Conservation (phyloP, 2,888 invertebrate species). For the Saturnia japonica region DNA sequence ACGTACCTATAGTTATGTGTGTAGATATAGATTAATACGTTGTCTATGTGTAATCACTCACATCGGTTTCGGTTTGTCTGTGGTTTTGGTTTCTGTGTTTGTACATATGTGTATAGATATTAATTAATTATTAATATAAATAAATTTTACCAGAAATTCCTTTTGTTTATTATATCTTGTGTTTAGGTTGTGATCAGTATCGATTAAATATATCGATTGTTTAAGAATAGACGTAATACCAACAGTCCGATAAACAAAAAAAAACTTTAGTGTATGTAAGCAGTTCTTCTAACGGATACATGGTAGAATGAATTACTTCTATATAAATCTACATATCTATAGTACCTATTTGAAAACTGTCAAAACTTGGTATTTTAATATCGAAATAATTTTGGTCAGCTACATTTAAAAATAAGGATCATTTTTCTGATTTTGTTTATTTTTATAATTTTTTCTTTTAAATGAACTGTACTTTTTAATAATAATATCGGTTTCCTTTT, state of each 20-base stretch:
- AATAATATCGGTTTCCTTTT: neutral
- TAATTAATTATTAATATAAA: conserved; percentile 28
- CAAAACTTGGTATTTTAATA: neutral
- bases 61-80: conserved; percentile 40
- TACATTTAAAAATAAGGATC: neutral
- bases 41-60: conserved; percentile 50
- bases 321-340: too few relatives aligned
- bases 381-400: neutral
- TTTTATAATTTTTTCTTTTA: neutral
- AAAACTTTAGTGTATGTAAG: too few relatives aligned
- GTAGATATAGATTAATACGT: conserved; percentile 21
- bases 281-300: too few relatives aligned
- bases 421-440: neutral
- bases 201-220: neutral
- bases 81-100: conserved; percentile 41
- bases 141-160: conserved; percentile 24
- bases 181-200: neutral
- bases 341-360: neutral
- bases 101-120: conserved; percentile 31
- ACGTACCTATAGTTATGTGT: conserved; percentile 9
- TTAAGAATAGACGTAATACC: neutral
- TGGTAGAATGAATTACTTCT: too few relatives aligned
- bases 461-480: neutral
- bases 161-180: neutral
- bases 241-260: neutral